A percentile compares a stretch with the other conserved stretches of the same genome.
Conservation (phyloP, 2,797 vertebrate species). For the Lateolabrax maculatus region DNA sequence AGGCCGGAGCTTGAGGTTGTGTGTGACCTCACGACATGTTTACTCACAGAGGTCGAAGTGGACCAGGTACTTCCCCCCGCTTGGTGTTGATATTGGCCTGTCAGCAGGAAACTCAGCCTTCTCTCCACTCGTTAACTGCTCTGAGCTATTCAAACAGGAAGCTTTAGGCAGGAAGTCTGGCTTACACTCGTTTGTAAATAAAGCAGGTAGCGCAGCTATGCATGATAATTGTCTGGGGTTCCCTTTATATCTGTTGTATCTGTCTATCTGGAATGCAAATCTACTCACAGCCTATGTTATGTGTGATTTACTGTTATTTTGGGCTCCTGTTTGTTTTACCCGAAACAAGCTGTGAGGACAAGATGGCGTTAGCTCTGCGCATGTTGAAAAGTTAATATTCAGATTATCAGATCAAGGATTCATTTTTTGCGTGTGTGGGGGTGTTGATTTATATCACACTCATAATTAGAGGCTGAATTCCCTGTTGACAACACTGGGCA, state of each 20-base stretch:
- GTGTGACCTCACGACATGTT: constrained; percentile 84
- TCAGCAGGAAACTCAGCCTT: constrained; percentile 87
- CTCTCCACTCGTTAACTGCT: constrained; percentile 45
- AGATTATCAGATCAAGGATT: constrained; percentile 20
- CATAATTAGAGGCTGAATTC: constrained; percentile 76
- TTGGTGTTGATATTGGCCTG: constrained; percentile 68
- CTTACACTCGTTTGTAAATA: constrained; percentile 71
- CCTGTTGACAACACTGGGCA: constrained; percentile 72
- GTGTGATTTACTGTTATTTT: constrained; percentile 11
- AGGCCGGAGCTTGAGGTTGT: constrained; percentile 82
- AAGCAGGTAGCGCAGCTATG: constrained; percentile 58
- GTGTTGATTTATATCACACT: constrained; percentile 43
- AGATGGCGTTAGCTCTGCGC: neutral
- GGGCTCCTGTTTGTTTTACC: neutral
- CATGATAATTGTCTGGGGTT: constrained; percentile 24
- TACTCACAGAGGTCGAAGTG: constrained; percentile 92
- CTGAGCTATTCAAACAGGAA: constrained; percentile 78
- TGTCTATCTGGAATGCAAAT: constrained; percentile 16
- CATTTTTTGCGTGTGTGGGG: neutral
- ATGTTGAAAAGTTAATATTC: constrained; percentile 2
- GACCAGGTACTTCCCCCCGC: constrained; percentile 88
- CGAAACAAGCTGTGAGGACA: neutral
- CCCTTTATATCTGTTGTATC: constrained; percentile 11
- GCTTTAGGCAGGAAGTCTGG: constrained; percentile 75
- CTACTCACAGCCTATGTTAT: neutral